phyloP scores from a whole-genome alignment of 2,797 vertebrate genomes.

The Lates japonicus region DNA sequence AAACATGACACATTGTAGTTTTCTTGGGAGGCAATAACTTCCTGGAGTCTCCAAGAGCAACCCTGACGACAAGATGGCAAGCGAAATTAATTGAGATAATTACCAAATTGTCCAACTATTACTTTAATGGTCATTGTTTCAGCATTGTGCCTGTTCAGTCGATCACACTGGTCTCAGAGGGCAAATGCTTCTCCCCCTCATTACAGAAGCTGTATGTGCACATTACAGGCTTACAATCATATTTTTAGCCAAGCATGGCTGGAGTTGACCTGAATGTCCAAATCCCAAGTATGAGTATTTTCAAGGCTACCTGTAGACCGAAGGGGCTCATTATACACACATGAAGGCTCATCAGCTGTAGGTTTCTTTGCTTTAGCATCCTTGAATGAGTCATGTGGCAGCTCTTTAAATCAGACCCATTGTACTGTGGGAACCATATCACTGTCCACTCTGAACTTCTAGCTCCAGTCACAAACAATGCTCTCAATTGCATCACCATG shows the following conservation, averaged over 20 bases:
- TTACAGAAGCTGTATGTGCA: slow-evolving; percentile 12
- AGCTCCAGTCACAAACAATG: not conserved
- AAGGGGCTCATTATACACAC: slow-evolving; percentile 12
- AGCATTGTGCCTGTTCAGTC: not conserved
- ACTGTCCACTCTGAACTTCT: not conserved
- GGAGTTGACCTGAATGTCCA: slow-evolving; percentile 16
- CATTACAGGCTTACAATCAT: slow-evolving; percentile 13
- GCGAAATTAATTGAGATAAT: not conserved
- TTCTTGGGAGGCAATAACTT: not conserved
- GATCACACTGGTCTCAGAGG: not conserved
- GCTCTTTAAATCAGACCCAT: slow-evolving; percentile 25
- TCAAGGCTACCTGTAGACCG: slow-evolving; percentile 4
- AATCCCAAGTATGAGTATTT: slow-evolving; percentile 34
- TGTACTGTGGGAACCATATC: not conserved
- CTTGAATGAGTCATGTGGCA: slow-evolving; percentile 24
- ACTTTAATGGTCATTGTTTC: not conserved
- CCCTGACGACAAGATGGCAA: not conserved
- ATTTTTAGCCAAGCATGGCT: slow-evolving; percentile 2
- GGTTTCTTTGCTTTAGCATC: slow-evolving; percentile 1
- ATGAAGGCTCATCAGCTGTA: slow-evolving; percentile 12
- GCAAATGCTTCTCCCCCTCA: slow-evolving; percentile 1
- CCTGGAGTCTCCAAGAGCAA: not conserved
- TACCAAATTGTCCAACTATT: not conserved
- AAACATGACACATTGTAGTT: not conserved
- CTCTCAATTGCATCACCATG: not conserved